These are phyloP conservation scores for Eufriesea mexicana DNA, from an alignment of 1,140 invertebrate genomes.

Conservation along the genomic window DNA sequence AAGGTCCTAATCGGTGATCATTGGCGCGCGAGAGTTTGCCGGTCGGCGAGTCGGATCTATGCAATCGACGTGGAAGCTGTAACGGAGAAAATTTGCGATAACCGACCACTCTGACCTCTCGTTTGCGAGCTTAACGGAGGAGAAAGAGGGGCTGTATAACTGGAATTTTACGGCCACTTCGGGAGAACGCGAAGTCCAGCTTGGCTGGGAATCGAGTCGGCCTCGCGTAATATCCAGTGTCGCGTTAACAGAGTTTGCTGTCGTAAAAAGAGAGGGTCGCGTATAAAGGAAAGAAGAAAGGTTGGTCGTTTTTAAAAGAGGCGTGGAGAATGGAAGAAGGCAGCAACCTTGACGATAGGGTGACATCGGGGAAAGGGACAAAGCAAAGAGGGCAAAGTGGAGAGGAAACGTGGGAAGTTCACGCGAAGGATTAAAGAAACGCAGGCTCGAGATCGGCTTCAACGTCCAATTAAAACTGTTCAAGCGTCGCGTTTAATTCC, in stretches of 20 bases:
- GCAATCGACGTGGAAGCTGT: not conserved
- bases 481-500: conserved; percentile 22
- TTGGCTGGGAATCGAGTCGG: not conserved
- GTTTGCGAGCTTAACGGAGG: not conserved
- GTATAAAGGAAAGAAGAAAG: not conserved
- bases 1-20: not conserved
- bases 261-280: not conserved
- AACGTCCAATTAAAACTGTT: conserved; percentile 41
- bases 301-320: not conserved
- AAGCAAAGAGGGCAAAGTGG: not conserved
- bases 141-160: too few species aligned
- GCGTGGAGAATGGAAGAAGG: not conserved
- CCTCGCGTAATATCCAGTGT: not conserved
- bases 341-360: not conserved
- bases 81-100: conserved; percentile 1
- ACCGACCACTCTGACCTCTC: not conserved
- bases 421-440: conserved; percentile 11
- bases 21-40: too few species aligned
- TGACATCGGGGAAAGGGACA: not conserved
- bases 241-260: not conserved
- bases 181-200: conserved; percentile 15
- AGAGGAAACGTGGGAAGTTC: not conserved
- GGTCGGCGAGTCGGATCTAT: not conserved
- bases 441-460: not conserved
- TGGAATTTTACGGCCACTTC: conserved; percentile 22